Conservation (phyloP, 2,888 invertebrate genomes). For the Melanargia galathea region DNA sequence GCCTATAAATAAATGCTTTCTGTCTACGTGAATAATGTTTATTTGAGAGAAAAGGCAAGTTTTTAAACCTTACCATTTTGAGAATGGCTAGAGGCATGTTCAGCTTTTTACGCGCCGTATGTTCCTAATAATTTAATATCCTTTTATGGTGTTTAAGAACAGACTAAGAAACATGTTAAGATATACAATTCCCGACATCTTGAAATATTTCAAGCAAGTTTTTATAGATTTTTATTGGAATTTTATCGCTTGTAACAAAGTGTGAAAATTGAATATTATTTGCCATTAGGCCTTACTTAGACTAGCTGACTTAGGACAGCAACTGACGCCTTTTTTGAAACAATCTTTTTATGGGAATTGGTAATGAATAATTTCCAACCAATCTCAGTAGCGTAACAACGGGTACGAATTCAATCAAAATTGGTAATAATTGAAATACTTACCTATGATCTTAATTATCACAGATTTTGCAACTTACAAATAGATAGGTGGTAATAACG, state of each 20-base stretch:
- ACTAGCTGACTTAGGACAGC: neutral
- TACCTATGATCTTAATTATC: too few species aligned
- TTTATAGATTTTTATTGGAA: neutral
- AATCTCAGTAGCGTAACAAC: too few species aligned
- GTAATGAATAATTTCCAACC: too few species aligned
- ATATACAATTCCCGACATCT: constrained; percentile 9
- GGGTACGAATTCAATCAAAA: too few species aligned
- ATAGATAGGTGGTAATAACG: too few species aligned
- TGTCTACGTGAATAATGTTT: constrained; percentile 28
- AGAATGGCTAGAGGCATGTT: constrained; percentile 16
- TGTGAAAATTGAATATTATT: constrained; percentile 1
- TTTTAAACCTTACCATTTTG: constrained; percentile 29
- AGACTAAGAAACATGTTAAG: neutral
- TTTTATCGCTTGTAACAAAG: neutral
- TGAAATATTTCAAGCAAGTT: neutral
- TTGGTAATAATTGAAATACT: too few species aligned
- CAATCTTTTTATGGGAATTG: neutral
- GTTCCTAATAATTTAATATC: constrained; percentile 22
- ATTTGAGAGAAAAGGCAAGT: constrained; percentile 23
- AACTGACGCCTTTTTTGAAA: neutral
- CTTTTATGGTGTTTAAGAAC: neutral
- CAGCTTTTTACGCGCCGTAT: constrained; percentile 17
- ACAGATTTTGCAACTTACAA: too few species aligned
- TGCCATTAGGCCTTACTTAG: neutral
- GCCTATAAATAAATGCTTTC: constrained; percentile 2